Conservation (phyloP, 2,888 invertebrate species). For the Cryptocephalus moraei region DNA sequence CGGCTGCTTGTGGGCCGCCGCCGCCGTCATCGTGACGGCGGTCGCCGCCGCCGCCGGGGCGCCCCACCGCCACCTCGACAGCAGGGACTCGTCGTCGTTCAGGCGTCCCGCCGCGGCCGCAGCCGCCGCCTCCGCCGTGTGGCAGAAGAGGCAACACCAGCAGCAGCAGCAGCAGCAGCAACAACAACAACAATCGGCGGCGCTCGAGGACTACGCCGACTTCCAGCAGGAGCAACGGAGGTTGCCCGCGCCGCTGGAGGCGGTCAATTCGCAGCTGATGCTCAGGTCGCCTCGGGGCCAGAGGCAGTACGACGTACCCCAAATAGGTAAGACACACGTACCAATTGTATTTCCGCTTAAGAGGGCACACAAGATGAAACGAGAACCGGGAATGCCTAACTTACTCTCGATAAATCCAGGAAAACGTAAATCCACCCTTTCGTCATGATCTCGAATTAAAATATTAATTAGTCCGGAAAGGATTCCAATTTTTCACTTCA, state of each 20-base stretch:
- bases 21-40: constrained; percentile 34
- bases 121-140: constrained; percentile 11
- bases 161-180: constrained; percentile 21
- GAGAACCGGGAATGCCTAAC: no score
- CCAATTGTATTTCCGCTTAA: background rate
- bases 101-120: constrained; percentile 19
- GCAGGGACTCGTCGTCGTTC: constrained; percentile 31
- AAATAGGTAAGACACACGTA: constrained; percentile 53
- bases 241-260: constrained; percentile 35
- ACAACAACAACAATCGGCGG: constrained; percentile 16
- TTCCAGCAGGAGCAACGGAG: constrained; percentile 24
- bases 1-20: constrained; percentile 32
- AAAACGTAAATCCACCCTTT: no score
- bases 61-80: constrained; percentile 30
- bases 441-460: no score
- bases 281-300: constrained; percentile 64
- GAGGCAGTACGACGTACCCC: constrained; percentile 75
- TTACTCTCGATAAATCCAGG: no score
- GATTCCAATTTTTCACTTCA: no score
- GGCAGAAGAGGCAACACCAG: constrained; percentile 33
- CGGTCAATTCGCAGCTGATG: constrained; percentile 54
- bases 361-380: no score
- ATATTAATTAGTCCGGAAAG: no score
- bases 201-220: constrained; percentile 29
- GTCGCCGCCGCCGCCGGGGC: constrained; percentile 25